Base-by-base conservation (phyloP, 2,888 invertebrate genomes). In the Cactoblastis cactorum region DNA sequence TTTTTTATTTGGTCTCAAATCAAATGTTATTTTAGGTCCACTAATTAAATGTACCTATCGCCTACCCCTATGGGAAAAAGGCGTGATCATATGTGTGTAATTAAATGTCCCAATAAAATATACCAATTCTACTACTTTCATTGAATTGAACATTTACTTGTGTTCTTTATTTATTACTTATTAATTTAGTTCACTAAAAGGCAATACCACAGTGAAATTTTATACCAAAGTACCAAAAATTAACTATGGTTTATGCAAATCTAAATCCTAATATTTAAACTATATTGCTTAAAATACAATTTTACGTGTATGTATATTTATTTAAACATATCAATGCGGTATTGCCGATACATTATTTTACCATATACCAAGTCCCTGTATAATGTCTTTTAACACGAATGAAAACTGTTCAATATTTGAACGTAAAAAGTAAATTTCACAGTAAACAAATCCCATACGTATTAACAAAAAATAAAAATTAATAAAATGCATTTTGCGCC, bases 311-410 rank as follows among this genome's bases (percentile, higher is more conserved):
- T 24, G 22, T 34, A 33, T 14, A 32, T 39, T 18, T 24, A 28
- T 8, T 22, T 37, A 17, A 14, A 56, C 32, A 22, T 56, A 5
- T 33, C n/a, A 3, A 12, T 59, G 55, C 57, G 59, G 56, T 65
- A 62, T 58, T 60, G 55, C 53, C 32, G 39, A 49, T 55, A 56
- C 54, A 56, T 53, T 58, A 61, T 51, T 57, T 63, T 60, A 61
- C 53, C 59, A 58, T 55, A 58, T 69, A 70, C 61, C 67, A 74
- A 69, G 62, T 82, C 81, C 80, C 80, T 81, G 81, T 81, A 84
- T 65, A 78, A 80, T 79, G 79, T 83, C 74, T 83, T 83, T 78
- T 75, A 70, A 68, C 63, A 76, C 66, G 37, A 63, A 60, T 54
- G 53, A 67, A 65, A 67, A 67, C 47, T 45, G 41, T 37, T 50